A percentile compares a stretch with the other conserved stretches of the same genome.
phyloP scores from a whole-genome alignment of 2,113 vertebrate species.

The Panthera leo region DNA sequence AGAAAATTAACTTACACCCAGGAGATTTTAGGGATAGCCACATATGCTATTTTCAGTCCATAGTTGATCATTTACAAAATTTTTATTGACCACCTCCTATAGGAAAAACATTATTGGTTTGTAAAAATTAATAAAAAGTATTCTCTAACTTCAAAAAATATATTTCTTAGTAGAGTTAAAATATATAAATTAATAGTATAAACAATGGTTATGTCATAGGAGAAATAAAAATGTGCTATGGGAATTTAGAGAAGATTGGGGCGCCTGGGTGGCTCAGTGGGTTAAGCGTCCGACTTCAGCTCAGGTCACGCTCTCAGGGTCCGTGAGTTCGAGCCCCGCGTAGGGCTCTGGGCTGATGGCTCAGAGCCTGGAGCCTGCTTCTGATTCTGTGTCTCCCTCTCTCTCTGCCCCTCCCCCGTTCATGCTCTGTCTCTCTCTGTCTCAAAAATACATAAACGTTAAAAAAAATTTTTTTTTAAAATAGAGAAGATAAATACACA shows the following conservation, averaged over 20 bases:
- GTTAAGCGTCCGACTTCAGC: too few relatives aligned
- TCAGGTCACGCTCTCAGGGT: too few relatives aligned
- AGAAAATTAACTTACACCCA: neutral
- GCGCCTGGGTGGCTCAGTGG: too few relatives aligned
- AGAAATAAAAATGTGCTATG: neutral
- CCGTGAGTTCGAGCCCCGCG: too few relatives aligned
- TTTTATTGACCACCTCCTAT: neutral
- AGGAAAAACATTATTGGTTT: neutral
- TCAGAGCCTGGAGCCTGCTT: too few relatives aligned
- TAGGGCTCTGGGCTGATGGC: too few relatives aligned
- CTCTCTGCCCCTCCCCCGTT: too few relatives aligned
- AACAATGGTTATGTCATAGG: neutral
- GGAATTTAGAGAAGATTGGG: neutral
- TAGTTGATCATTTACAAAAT: neutral
- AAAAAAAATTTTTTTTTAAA: too few relatives aligned
- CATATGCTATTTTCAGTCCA: neutral
- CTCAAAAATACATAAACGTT: too few relatives aligned
- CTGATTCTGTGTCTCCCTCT: too few relatives aligned
- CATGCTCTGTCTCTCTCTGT: too few relatives aligned
- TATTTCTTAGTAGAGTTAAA: neutral
- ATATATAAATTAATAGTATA: neutral
- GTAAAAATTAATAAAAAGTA: neutral
- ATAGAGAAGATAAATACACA: neutral
- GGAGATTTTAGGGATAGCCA: neutral
- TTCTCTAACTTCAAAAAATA: neutral